A percentile compares a stretch with the other conserved stretches of the same genome.
Evolutionary conservation across 2,888 invertebrate genomes (phyloP).

Genomic region (Prosapia bicincta): DNA sequence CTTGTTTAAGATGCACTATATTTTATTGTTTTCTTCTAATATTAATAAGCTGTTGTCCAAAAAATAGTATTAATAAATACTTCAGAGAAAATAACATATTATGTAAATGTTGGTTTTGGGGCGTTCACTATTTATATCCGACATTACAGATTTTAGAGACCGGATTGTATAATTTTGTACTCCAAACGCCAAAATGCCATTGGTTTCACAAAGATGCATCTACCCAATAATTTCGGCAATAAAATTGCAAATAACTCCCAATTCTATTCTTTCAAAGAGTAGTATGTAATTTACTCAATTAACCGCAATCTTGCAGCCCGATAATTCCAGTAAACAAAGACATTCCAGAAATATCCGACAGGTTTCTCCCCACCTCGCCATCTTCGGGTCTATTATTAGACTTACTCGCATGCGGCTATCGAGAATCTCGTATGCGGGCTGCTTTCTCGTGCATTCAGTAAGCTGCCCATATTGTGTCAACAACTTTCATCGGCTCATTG

Average conservation of each 20-base stretch:
- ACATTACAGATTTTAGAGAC: too few relatives aligned
- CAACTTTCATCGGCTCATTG: neutral
- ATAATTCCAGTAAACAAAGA: neutral
- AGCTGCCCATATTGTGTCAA: neutral
- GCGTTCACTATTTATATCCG: too few relatives aligned
- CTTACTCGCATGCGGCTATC: neutral
- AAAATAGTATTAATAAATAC: too few relatives aligned
- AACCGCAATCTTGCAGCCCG: neutral
- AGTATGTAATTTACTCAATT: neutral
- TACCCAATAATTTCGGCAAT: neutral
- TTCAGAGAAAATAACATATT: too few relatives aligned
- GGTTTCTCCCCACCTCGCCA: neutral
- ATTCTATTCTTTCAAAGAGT: neutral
- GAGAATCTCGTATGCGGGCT: neutral
- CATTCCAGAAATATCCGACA: conserved; percentile 2
- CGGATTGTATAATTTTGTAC: too few relatives aligned
- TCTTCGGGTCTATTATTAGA: neutral
- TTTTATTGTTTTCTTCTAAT: too few relatives aligned
- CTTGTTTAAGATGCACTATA: too few relatives aligned
- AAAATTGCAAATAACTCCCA: neutral
- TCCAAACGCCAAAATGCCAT: too few relatives aligned
- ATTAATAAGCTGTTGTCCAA: too few relatives aligned
- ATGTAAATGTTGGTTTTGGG: too few relatives aligned
- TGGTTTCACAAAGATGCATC: too few relatives aligned
- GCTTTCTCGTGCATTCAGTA: neutral